Evolutionary conservation across 2,113 vertebrate species (phyloP), one percentile per base, ranked within the genome.

Genomic region (Phylloscopus trochilus): DNA sequence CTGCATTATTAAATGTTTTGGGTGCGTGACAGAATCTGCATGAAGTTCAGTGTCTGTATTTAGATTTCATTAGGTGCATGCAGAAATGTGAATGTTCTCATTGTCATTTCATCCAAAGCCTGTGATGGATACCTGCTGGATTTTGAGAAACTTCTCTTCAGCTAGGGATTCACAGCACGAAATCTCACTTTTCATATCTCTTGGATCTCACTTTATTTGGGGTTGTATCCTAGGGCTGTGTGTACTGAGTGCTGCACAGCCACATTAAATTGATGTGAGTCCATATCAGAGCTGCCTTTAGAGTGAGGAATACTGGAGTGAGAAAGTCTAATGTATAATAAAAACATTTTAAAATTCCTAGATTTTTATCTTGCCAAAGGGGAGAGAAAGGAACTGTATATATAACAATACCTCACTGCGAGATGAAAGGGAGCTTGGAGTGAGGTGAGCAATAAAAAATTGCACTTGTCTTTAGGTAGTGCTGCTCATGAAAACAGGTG

Each of bases 321-420:
- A 74, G 46, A 26, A 76, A 84, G 87, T 35, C 53, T 67, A 49
- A 47, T 77, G 68, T 77, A 6, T 77, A 52, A 63, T 63, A 39
- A 92, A 87, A 87, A 39, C 78, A 66, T 55, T 53, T 69, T 83
- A 87, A 87, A 85, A 87, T 26, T 58, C 39, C 11, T 13, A 70
- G 83, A 87, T 95, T 68, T 91, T 83, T 68, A 87, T 95, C 89
- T 91, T 55, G 51, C 87, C 60, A 47, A 44, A 83, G 75, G 68
- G 49, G 39, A 80, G 55, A 47, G 85, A 77, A 95, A 55, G 23
- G 53, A 84, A 1, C 74, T 69, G 72, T 88, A 0, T 69, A 8
- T 93, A 83, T 90, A 91, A 59, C 75, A 76, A 3, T 46, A 44
- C 70, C 76, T 90, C 58, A 31, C 24, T 74, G 75, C 0, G 1